phyloP scores from a whole-genome alignment of 2,888 invertebrate species.

The Proisotoma minuta region DNA sequence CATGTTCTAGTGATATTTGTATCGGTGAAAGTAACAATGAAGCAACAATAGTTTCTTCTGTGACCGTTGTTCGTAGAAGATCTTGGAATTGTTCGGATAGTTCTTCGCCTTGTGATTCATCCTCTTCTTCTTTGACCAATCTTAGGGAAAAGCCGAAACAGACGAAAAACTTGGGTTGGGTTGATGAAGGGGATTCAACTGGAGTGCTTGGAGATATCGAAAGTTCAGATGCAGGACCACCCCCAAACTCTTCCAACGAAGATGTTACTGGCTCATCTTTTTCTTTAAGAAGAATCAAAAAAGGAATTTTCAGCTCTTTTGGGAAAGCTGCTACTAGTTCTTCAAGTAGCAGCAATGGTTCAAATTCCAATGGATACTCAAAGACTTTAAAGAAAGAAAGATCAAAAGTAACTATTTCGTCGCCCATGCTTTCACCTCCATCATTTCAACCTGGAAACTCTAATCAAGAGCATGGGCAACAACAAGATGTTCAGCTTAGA shows the following conservation, averaged over 20 bases:
- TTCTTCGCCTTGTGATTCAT: constrained; percentile 39
- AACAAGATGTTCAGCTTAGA: neutral
- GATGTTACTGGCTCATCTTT: constrained; percentile 31
- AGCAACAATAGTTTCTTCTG: neutral
- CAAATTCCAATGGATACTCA: constrained; percentile 37
- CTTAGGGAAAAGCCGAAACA: constrained; percentile 17
- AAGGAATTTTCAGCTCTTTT: constrained; percentile 48
- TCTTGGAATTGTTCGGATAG: constrained; percentile 44
- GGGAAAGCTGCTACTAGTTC: constrained; percentile 48
- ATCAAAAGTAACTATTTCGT: constrained; percentile 22
- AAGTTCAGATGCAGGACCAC: constrained; percentile 43
- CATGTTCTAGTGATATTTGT: neutral
- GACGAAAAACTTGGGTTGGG: constrained; percentile 22
- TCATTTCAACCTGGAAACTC: neutral
- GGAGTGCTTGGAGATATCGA: constrained; percentile 47
- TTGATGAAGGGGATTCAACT: constrained; percentile 45
- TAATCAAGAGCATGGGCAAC: constrained; percentile 10
- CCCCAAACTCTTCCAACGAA: constrained; percentile 33
- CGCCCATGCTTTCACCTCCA: constrained; percentile 1
- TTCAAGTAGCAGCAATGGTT: constrained; percentile 19
- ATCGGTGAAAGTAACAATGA: neutral
- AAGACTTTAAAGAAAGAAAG: constrained; percentile 16
- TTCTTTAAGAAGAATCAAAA: neutral
- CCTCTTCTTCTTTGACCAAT: constrained; percentile 32
- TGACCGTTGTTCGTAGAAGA: constrained; percentile 21